Evolutionary conservation across 2,113 vertebrate species (phyloP).

Genomic region (Nothocercus nigrocapillus): DNA sequence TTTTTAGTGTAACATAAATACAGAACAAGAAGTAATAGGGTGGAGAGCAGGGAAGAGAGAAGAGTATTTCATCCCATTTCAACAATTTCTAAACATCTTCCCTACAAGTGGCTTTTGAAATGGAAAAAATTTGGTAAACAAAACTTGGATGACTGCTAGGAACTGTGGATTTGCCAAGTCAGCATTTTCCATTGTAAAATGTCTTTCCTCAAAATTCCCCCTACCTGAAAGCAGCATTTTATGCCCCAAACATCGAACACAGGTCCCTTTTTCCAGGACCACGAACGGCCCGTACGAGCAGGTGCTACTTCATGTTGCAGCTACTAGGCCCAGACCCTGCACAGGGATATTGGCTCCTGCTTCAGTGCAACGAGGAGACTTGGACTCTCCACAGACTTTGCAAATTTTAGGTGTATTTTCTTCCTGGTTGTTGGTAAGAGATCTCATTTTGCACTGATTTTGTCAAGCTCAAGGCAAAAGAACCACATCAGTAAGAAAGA

Average conservation of each 20-base stretch:
- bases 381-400: not conserved
- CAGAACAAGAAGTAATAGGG: not conserved
- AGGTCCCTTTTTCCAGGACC: not conserved
- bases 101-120: not conserved
- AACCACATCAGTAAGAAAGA: rapidly evolving
- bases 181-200: not conserved
- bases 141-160: not conserved
- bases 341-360: not conserved
- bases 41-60: not conserved
- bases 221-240: not conserved
- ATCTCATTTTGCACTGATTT: not conserved
- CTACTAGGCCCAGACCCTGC: rapidly evolving
- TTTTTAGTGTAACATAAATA: not conserved
- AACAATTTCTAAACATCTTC: not conserved
- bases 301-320: rapidly evolving
- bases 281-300: not conserved
- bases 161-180: not conserved
- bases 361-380: rapidly evolving
- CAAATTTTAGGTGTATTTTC: not conserved
- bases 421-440: not conserved
- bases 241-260: rapidly evolving
- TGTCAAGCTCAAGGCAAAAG: not conserved
- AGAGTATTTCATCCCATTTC: not conserved
- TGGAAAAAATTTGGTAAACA: not conserved
- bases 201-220: not conserved